Conservation (phyloP, 2,888 invertebrate species). For the Hirudinaria manillensis region DNA sequence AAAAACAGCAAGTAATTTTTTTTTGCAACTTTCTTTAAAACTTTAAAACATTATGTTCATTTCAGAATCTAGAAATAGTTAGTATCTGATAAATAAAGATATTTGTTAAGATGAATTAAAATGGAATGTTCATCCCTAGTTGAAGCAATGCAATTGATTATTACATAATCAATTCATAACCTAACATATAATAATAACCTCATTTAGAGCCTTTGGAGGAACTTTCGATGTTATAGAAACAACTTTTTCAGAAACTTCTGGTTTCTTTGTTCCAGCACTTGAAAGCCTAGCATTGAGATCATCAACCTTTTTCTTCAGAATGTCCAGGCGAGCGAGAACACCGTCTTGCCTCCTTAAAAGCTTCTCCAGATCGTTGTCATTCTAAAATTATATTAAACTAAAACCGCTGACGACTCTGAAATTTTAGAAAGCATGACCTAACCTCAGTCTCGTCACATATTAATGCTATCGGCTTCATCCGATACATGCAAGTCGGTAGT, state of each 20-base stretch:
- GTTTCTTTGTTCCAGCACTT: not conserved
- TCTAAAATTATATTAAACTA: not conserved
- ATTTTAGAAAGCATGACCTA: not conserved
- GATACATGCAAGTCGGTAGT: constrained; percentile 25
- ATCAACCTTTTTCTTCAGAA: not conserved
- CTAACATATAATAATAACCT: too few species aligned
- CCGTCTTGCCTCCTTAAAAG: not conserved
- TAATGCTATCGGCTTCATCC: not conserved
- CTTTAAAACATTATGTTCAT: too few species aligned
- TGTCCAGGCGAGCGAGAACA: not conserved
- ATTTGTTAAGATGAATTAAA: too few species aligned
- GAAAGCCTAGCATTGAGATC: not conserved
- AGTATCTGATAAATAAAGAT: too few species aligned
- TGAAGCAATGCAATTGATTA: too few species aligned
- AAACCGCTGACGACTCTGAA: not conserved
- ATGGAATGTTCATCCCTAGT: too few species aligned
- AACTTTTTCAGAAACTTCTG: too few species aligned
- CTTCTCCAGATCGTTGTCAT: not conserved
- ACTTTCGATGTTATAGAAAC: too few species aligned
- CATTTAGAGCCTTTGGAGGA: too few species aligned
- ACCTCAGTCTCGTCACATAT: not conserved
- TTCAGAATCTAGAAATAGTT: too few species aligned
- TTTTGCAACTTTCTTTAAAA: not conserved
- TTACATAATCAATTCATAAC: too few species aligned
- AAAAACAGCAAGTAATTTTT: not conserved